Evolutionary conservation across 2,797 vertebrate species (phyloP).

Genomic region (Melanotaenia boesemani): DNA sequence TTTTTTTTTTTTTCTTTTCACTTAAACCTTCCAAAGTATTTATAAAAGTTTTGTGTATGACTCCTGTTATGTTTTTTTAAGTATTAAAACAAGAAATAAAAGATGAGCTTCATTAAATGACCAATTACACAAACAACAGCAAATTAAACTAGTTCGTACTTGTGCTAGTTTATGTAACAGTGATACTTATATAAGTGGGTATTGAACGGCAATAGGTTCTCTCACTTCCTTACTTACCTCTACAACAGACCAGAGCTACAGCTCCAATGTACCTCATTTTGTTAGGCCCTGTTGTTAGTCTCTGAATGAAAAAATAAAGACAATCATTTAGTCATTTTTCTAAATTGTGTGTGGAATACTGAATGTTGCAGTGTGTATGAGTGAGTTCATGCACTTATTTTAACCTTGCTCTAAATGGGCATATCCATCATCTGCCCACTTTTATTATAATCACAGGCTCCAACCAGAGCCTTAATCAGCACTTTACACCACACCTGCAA

Average conservation of each 20-base stretch:
- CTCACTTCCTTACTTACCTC: conserved; percentile 10
- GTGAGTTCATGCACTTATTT: conserved; percentile 27
- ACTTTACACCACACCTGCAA: conserved; percentile 63
- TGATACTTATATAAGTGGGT: background rate
- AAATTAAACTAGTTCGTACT: conserved; percentile 22
- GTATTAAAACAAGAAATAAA: background rate
- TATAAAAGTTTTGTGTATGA: background rate
- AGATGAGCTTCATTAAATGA: background rate
- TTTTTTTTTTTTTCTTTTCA: background rate
- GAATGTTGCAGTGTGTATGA: conserved; percentile 5
- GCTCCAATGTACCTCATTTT: conserved; percentile 47
- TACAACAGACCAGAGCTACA: conserved; percentile 50
- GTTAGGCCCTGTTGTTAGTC: background rate
- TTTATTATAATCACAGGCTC: conserved; percentile 57
- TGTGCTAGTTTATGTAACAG: background rate
- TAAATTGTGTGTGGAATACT: conserved; percentile 3
- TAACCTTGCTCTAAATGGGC: conserved; percentile 42
- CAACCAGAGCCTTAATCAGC: conserved; percentile 54
- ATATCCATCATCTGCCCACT: conserved; percentile 56
- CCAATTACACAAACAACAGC: conserved; percentile 6
- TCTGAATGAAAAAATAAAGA: background rate
- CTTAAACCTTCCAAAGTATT: no score
- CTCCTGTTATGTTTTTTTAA: background rate
- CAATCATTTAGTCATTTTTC: conserved; percentile 15
- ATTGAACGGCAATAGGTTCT: conserved; percentile 31